Evolutionary conservation across 2,797 vertebrate species (phyloP), one percentile per base, ranked within the genome.

Genomic region (Molossus alvarezi): DNA sequence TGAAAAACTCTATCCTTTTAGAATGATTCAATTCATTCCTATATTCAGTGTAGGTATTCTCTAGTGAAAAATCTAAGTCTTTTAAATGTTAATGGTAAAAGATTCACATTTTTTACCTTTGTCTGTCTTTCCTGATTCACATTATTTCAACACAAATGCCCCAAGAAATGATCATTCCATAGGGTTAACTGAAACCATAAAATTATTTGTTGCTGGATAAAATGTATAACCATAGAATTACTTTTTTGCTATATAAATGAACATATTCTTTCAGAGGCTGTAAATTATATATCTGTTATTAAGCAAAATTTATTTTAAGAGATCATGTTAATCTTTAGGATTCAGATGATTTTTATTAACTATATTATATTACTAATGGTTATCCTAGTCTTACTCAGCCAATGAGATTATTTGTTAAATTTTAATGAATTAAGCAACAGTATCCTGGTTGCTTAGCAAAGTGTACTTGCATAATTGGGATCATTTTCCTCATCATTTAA

Each of bases 401-500:
- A 98, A 83, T 95, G 97, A 98, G 97, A 97, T 97, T 98, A 95
- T 98, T 89, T 98, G 97, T 98, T 98, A 99, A 99, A 99, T 95
- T 98, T 99, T 99, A 98, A 99, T 99, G 98, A 98, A 96, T 92
- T 94, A 97, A 96, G 97, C 97, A 98, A 98, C 97, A 96, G 96
- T 98, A 98, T 98, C 96, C 97, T 96, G 97, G 99, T 99, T 99
- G 97, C 99, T 98, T 98, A 98, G 99, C 98, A 98, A 99, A 98
- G 65, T 93, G 82, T 95, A 97, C 98, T 98, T 96, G 98, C 93
- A 98, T 98, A 98, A 98, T 96, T 97, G 96, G 98, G 99, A 99
- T 99, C 98, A 9, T 97, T 98, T 99, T 99, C 98, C 99, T 97
- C 96, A 94, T 98, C 98, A 98, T 99, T 99, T 99, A 99, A 99